These are phyloP conservation scores for Thripadectes ignobilis DNA, from an alignment of 2,797 vertebrate genomes.

Conservation along the genomic window DNA sequence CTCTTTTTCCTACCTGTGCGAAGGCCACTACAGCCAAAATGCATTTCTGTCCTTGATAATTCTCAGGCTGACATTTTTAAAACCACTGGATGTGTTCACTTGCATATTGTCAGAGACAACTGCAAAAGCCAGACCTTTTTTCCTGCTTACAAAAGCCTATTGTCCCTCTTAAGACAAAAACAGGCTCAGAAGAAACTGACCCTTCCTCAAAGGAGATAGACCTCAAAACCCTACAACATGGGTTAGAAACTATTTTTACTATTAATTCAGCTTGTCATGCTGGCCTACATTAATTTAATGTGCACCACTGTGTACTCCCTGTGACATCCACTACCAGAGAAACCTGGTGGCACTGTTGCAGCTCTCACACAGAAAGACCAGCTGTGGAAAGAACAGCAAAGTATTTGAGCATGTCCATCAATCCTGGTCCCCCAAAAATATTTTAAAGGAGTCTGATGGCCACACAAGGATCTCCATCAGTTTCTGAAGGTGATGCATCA, in stretches of 20 bases:
- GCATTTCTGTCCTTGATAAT: conserved; percentile 11
- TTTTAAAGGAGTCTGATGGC: neutral
- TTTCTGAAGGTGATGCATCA: neutral
- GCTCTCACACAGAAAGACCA: neutral
- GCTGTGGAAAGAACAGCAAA: neutral
- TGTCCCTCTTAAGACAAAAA: neutral
- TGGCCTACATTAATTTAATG: neutral
- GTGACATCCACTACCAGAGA: neutral
- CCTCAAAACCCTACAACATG: neutral
- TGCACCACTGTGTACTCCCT: neutral
- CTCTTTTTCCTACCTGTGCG: neutral
- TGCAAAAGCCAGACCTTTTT: neutral
- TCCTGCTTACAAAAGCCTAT: neutral
- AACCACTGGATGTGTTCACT: neutral
- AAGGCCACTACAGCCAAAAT: neutral
- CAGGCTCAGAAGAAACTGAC: neutral
- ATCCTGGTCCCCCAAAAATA: neutral
- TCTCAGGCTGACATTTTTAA: neutral
- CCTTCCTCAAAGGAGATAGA: neutral
- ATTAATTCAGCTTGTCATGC: neutral
- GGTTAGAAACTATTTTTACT: neutral
- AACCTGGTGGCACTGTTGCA: neutral
- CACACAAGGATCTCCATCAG: neutral
- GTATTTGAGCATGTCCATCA: neutral
- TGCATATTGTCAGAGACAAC: neutral